Evolutionary conservation across 2,888 invertebrate species (phyloP), one percentile per base, ranked within the genome.

Genomic region (Sipunculus nudus): DNA sequence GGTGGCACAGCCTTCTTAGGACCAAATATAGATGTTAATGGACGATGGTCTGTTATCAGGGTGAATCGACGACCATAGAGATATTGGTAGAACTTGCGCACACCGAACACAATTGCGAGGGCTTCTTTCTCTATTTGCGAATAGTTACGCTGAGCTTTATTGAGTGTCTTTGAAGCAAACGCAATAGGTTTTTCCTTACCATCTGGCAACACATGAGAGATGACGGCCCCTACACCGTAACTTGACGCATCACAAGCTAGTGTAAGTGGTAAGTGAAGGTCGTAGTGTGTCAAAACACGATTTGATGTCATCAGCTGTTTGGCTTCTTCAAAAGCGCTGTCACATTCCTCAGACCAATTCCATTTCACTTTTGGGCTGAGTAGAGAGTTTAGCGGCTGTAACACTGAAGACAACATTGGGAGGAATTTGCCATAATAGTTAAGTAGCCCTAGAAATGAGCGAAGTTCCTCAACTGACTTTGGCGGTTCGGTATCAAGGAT

Each of bases 91-190:
- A 84, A 84, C 65, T 80, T 78, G 26, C 71, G 68, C 1, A 83
- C 74, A 2, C 78, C 82, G 59, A 74, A 85, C 23, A 83, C 67
- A 6, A 85, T 60, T 13, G 76, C 70, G 25, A 80, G 68, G 23
- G 82, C 78, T 70, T 79, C 82, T 60, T 79, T 78, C 43, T 82
- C 79, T 4, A 80, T 58, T 57, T 80, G 78, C n/a, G 75, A 72
- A 64, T 81, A 81, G 6, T 73, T 70, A 35, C 63, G 59, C 67
- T 82, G 77, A 69, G 71, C 80, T 82, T 72, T 76, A 73, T 63
- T 67, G 61, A 84, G 79, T 57, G 82, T 80, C 10, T 73, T 75
- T 49, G 80, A 84, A 0, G 81, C 83, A 65, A 79, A 84, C 2
- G 75, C 73, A 32, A 85, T 82, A 2, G 84, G 83, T 63, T 75